phyloP scores from a whole-genome alignment of 2,888 invertebrate species.

The Stramonita haemastoma region DNA sequence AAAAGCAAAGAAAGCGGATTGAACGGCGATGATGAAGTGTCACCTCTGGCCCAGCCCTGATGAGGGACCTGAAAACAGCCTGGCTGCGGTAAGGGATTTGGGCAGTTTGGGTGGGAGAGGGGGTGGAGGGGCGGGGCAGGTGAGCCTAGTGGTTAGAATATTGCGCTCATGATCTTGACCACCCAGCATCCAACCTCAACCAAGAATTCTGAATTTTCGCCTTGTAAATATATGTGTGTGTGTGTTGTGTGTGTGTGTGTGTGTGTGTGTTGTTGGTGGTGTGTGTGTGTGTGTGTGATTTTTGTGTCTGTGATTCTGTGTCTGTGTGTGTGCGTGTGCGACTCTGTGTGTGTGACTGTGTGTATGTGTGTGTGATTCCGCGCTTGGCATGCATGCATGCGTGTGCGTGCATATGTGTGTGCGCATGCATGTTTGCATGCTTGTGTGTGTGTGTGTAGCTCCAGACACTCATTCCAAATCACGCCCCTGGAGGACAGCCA shows the following conservation, averaged over 20 bases:
- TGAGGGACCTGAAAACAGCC: background rate
- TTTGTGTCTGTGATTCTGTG: too few species aligned
- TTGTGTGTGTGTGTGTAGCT: background rate
- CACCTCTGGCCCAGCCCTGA: conserved; percentile 11
- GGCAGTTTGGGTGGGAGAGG: background rate
- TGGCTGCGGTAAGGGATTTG: background rate
- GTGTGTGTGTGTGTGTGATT: too few species aligned
- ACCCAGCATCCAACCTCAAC: too few species aligned
- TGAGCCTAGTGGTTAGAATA: background rate
- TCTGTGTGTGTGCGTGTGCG: background rate
- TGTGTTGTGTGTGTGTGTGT: too few species aligned
- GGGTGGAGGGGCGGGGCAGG: background rate
- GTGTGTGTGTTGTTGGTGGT: too few species aligned
- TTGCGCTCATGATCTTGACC: background rate
- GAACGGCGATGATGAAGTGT: conserved; percentile 20
- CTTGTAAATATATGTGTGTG: too few species aligned
- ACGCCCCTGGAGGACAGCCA: conserved; percentile 86
- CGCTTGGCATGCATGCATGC: background rate
- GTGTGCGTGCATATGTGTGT: background rate
- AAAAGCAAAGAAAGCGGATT: conserved; percentile 38
- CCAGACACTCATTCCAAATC: conserved; percentile 88
- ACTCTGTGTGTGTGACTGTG: background rate
- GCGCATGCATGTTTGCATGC: background rate
- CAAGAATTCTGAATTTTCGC: too few species aligned
- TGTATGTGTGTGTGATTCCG: background rate